Evolutionary conservation across 2,888 invertebrate genomes (phyloP).

Genomic region (Cetonia aurata): DNA sequence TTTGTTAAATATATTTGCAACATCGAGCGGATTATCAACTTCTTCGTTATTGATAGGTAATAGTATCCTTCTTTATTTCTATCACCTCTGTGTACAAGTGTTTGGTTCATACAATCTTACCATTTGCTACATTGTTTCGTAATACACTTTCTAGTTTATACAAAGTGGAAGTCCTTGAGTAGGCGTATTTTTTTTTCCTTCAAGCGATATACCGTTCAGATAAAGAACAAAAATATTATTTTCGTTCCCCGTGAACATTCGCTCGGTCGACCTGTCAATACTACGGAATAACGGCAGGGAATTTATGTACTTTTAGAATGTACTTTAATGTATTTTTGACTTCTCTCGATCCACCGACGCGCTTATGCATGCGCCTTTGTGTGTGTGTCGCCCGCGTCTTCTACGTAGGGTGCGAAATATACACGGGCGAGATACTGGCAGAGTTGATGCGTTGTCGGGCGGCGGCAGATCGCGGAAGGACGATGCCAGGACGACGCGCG

Average conservation of each 20-base stretch:
- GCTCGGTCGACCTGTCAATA: constrained; percentile 17
- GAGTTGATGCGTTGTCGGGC: constrained; percentile 40
- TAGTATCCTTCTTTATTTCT: constrained; percentile 5
- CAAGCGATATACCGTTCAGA: constrained; percentile 15
- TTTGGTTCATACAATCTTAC: background rate
- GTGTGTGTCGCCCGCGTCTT: background rate
- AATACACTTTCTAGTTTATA: constrained; percentile 40
- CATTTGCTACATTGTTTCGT: constrained; percentile 23
- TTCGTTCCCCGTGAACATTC: constrained; percentile 16
- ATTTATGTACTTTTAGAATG: constrained; percentile 42
- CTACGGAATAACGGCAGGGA: constrained; percentile 33
- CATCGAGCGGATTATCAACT: too few species aligned
- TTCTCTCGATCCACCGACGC: background rate
- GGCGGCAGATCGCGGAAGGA: constrained; percentile 47
- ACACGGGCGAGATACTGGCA: constrained; percentile 22
- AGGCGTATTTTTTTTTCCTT: constrained; percentile 30
- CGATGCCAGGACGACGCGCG: constrained; percentile 54
- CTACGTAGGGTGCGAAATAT: constrained; percentile 5
- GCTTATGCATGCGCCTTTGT: background rate
- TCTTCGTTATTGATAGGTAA: too few species aligned
- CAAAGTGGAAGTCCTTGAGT: constrained; percentile 41
- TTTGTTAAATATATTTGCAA: too few species aligned
- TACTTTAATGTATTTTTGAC: constrained; percentile 42
- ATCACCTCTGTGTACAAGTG: constrained; percentile 11
- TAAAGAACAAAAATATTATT: constrained; percentile 35